phyloP scores from a whole-genome alignment of 2,888 invertebrate species.

The Ischnura elegans region DNA sequence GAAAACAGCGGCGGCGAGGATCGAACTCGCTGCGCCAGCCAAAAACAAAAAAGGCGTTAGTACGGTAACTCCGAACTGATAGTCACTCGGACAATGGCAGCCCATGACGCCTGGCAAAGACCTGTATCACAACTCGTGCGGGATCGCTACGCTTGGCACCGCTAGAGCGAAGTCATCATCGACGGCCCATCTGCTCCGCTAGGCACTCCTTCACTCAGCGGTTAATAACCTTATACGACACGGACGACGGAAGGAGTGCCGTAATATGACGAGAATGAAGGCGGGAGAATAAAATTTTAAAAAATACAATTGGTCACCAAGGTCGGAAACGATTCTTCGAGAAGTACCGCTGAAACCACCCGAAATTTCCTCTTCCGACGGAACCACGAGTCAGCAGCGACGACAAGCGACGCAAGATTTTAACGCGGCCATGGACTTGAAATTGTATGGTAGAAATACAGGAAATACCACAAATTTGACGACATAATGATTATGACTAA shows the following conservation, averaged over 20 bases:
- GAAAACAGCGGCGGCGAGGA: neutral
- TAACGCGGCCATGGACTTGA: neutral
- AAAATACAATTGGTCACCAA: constrained; percentile 24
- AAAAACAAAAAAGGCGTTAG: constrained; percentile 7
- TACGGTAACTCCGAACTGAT: neutral
- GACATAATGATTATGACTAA: no score
- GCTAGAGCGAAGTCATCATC: neutral
- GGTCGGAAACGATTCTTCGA: neutral
- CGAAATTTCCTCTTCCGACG: constrained; percentile 13
- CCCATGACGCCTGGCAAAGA: neutral
- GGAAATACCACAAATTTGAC: no score
- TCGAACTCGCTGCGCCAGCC: neutral
- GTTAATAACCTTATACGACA: constrained; percentile 31
- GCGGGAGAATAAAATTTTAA: neutral
- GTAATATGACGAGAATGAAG: neutral
- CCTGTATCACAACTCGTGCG: constrained; percentile 8
- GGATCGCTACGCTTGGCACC: constrained; percentile 30
- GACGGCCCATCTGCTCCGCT: constrained; percentile 5
- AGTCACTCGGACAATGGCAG: neutral
- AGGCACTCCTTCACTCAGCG: neutral
- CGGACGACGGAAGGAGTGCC: neutral
- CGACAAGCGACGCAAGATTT: neutral
- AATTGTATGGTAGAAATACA: neutral
- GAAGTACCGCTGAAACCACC: neutral
- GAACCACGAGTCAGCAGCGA: neutral